These are phyloP conservation scores for Zaprionus capensis DNA, from an alignment of 1,140 invertebrate genomes.

Conservation along the genomic window DNA sequence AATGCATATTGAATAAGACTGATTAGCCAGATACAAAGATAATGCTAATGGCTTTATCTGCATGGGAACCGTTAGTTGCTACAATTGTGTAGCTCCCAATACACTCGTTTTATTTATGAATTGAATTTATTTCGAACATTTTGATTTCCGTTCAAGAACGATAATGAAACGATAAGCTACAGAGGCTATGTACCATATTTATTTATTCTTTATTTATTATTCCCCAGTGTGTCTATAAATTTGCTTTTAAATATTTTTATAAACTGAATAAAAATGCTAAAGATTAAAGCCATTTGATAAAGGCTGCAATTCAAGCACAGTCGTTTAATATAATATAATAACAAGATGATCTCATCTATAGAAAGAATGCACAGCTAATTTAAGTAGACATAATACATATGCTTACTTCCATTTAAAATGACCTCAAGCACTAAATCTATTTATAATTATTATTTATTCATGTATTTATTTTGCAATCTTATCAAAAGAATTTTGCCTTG, in stretches of 20 bases:
- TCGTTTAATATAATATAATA: too few species aligned
- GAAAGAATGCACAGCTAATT: too few species aligned
- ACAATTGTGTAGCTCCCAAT: not conserved
- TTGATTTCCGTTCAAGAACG: not conserved
- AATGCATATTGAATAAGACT: not conserved
- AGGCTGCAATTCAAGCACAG: too few species aligned
- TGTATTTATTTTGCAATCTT: not conserved
- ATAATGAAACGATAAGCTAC: not conserved
- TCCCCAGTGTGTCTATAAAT: not conserved
- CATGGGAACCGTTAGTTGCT: not conserved
- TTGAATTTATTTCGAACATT: not conserved
- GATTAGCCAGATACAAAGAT: conserved; percentile 7
- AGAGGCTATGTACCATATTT: too few species aligned
- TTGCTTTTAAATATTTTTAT: not conserved
- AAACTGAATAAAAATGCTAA: too few species aligned
- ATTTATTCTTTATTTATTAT: not conserved
- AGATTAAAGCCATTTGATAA: too few species aligned
- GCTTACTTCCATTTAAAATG: too few species aligned
- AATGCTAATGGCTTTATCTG: conserved; percentile 20
- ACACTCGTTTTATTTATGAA: not conserved
- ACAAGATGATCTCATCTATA: too few species aligned
- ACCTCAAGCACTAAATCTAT: not conserved
- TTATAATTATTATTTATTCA: not conserved
- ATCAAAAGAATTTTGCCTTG: not conserved
- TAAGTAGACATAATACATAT: too few species aligned